Base-by-base conservation (phyloP, 1,140 invertebrate species). In the Brachionus angularis region DNA sequence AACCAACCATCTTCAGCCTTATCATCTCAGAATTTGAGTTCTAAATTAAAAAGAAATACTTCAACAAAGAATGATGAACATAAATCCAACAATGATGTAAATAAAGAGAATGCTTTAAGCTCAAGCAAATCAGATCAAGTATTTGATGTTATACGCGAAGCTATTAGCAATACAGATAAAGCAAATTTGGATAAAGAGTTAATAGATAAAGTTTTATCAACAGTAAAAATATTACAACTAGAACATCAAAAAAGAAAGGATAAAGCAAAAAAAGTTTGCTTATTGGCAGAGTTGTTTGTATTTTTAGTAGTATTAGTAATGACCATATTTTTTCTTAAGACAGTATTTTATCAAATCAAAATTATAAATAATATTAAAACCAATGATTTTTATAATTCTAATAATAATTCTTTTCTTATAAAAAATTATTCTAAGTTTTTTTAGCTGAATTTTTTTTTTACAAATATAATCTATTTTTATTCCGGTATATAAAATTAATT, bases 101-200 rank as follows among this genome's bases (percentile, higher is more conserved):
- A 58, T 10, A 23, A 18, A 58, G 39, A 39, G 33, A 58, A 36
- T 39, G 18, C 7, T 23, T n/a, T 39, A 58, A 58, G 25, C 16
- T 25, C 39, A 58, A 58, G 53, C 33, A 58, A 39, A 36, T 58
- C 53, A 29, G 53, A 58, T 58, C 53, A 58, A 39, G 53, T 58
- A 23, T 58, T 58, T 58, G 53, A 58, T 12, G 53, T 42, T 4
- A 36, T 58, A 36, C 33, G 39, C 36, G 39, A 58, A 39, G 34
- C 21, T 23, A 58, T 58, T 8, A 29, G 33, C 18, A 58, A 39
- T 12, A 39, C 23, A 23, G 53, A 58, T 12, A 18, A 58, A 58
- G 10, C n/a, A n/a, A n/a, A n/a, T n/a, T n/a, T 58, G 36, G 33
- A 58, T n/a, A 42, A 58, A 23, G 53, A 58, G 3, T 23, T 39